Percentiles rank a stretch among this genome's conserved stretches.
Evolutionary conservation across 2,888 invertebrate genomes (phyloP).

Genomic region (Caenorhabditis drosophilae): DNA sequence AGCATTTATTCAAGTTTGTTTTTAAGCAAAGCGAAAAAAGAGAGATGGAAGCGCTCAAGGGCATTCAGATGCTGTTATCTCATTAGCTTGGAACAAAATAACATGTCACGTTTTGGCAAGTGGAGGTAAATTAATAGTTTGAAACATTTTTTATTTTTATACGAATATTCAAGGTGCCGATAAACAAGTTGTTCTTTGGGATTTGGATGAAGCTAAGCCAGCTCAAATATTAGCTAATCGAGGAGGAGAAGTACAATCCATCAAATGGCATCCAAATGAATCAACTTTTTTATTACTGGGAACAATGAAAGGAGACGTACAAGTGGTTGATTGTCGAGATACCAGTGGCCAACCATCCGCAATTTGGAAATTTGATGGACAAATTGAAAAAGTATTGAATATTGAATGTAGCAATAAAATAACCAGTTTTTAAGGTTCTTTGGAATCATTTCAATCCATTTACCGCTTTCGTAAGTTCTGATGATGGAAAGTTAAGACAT

Average conservation of each 20-base stretch:
- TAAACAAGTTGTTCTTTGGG: conserved; percentile 86
- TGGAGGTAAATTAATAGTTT: conserved; percentile 75
- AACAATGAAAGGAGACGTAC: conserved; percentile 78
- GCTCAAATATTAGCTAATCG: conserved; percentile 70
- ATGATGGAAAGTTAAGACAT: conserved; percentile 59
- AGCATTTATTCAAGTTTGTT: background rate
- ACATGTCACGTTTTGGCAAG: conserved; percentile 81
- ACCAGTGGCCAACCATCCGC: conserved; percentile 36
- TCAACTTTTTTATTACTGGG: conserved; percentile 84
- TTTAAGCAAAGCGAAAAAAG: conserved; percentile 45
- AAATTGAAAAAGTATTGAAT: conserved; percentile 86
- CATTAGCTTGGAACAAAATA: conserved; percentile 84
- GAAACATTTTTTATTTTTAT: conserved; percentile 1
- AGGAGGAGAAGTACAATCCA: conserved; percentile 74
- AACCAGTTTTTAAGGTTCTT: too few species aligned
- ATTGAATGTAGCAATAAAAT: too few species aligned
- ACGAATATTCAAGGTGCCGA: conserved; percentile 76
- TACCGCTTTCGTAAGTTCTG: conserved; percentile 77
- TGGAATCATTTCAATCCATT: conserved; percentile 85
- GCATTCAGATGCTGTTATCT: conserved; percentile 88
- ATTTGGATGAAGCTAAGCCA: conserved; percentile 81
- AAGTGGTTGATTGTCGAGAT: conserved; percentile 54
- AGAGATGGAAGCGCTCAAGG: conserved; percentile 70
- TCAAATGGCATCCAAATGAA: conserved; percentile 84
- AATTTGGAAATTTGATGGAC: conserved; percentile 79